phyloP scores from a whole-genome alignment of 2,888 invertebrate genomes.

The Xestoiulus laeticollis region DNA sequence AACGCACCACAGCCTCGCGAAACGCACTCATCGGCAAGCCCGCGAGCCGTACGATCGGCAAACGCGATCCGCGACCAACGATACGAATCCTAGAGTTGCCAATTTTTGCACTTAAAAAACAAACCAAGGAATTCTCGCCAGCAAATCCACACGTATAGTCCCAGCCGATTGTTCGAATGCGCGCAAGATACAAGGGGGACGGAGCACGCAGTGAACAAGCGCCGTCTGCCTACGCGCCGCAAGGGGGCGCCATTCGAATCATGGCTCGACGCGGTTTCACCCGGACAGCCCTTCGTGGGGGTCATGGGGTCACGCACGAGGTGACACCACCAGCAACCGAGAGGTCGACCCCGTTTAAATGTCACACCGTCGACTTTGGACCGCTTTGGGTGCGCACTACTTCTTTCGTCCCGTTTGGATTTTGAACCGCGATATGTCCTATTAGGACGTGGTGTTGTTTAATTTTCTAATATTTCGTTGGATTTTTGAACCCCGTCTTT shows the following conservation, averaged over 20 bases:
- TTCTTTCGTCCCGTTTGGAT: background rate
- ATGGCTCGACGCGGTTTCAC: background rate
- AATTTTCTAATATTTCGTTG: too few relatives aligned
- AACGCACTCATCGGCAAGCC: background rate
- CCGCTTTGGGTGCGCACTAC: background rate
- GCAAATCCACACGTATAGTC: slow-evolving; percentile 26
- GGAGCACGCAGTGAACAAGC: background rate
- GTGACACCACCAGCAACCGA: background rate
- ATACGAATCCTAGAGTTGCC: slow-evolving; percentile 10
- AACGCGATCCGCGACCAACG: slow-evolving; percentile 12
- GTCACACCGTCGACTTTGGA: background rate
- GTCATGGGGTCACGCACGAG: background rate
- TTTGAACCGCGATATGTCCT: background rate
- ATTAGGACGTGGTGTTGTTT: too few relatives aligned
- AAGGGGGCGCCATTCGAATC: background rate
- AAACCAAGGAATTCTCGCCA: slow-evolving; percentile 1
- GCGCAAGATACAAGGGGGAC: background rate
- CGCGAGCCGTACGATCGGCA: background rate
- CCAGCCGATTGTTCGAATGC: slow-evolving; percentile 25
- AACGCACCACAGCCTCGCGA: background rate
- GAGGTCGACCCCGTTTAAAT: background rate
- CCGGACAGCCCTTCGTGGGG: background rate
- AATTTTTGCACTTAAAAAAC: slow-evolving; percentile 7
- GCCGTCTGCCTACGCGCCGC: background rate
- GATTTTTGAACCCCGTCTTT: too few relatives aligned